phyloP scores from a whole-genome alignment of 2,888 invertebrate species.

The Hypselothyrea guttata region DNA sequence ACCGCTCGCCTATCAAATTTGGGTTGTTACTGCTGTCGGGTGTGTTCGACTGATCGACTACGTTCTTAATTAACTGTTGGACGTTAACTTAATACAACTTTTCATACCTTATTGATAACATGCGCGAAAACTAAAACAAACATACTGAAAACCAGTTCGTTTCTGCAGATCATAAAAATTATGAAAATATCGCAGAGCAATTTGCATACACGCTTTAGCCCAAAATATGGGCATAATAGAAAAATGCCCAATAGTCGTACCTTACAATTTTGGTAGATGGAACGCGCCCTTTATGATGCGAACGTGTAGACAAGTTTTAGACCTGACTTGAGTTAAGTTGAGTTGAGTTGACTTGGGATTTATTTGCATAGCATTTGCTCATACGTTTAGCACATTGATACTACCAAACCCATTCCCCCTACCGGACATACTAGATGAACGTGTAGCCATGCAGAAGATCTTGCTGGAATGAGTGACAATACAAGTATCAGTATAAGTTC shows the following conservation, averaged over 20 bases:
- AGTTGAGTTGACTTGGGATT: slow-evolving; percentile 24
- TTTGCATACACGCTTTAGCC: slow-evolving; percentile 6
- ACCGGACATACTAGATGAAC: too few relatives aligned
- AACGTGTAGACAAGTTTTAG: slow-evolving; percentile 30
- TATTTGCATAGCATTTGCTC: slow-evolving; percentile 48
- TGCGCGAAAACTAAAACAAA: not conserved
- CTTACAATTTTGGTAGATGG: slow-evolving; percentile 4
- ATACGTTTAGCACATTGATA: slow-evolving; percentile 35
- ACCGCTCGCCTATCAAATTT: too few relatives aligned
- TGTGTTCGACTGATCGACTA: too few relatives aligned
- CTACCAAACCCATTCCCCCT: slow-evolving; percentile 27
- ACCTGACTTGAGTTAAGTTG: slow-evolving; percentile 17
- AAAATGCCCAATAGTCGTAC: not conserved
- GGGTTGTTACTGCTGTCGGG: too few relatives aligned
- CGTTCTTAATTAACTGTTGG: too few relatives aligned
- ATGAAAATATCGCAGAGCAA: slow-evolving; percentile 2
- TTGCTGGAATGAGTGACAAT: slow-evolving; percentile 53
- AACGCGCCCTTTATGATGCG: slow-evolving; percentile 46
- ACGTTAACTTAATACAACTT: not conserved
- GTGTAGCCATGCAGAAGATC: slow-evolving; percentile 66
- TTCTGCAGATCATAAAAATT: not conserved
- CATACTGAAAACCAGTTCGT: not conserved
- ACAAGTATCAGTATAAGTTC: slow-evolving; percentile 10
- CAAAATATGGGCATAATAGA: not conserved
- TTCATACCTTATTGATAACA: slow-evolving; percentile 4